Conservation (phyloP, 1,140 invertebrate species). For the Ptiloglossa arizonensis region DNA sequence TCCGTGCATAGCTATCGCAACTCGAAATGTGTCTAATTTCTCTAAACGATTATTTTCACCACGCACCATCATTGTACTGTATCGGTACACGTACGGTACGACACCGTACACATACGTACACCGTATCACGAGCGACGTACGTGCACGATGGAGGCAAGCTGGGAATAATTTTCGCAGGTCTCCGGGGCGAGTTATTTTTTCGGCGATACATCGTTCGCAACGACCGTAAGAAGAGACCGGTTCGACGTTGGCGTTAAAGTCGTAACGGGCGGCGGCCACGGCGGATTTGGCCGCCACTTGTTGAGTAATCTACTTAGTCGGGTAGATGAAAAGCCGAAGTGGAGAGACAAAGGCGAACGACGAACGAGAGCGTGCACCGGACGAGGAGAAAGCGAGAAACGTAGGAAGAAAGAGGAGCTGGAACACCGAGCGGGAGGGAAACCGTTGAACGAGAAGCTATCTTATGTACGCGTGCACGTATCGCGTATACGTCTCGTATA, state of each 20-base stretch:
- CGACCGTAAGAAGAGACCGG: background rate
- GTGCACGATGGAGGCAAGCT: too few species aligned
- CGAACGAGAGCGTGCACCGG: constrained; percentile 38
- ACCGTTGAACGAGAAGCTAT: constrained; percentile 24
- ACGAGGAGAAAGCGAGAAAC: constrained; percentile 47
- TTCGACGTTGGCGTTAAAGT: constrained; percentile 70
- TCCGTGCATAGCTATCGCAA: too few species aligned
- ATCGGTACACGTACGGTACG: too few species aligned
- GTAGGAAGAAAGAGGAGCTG: background rate
- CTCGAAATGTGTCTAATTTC: too few species aligned
- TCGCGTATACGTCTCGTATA: background rate
- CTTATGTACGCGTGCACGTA: background rate
- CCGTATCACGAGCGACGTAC: too few species aligned
- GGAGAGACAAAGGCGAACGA: constrained; percentile 25
- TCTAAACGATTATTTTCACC: too few species aligned
- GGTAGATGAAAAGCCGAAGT: constrained; percentile 64
- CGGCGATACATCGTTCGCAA: constrained; percentile 6
- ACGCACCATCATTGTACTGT: too few species aligned
- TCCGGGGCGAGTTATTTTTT: constrained; percentile 5
- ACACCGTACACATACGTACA: too few species aligned
- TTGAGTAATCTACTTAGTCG: constrained; percentile 81
- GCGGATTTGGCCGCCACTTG: constrained; percentile 80
- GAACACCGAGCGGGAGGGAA: constrained; percentile 25
- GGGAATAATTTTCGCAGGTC: too few species aligned
- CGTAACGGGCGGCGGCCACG: constrained; percentile 69